These are phyloP conservation scores for Dolichallabes microphthalmus DNA, from an alignment of 2,113 vertebrate species.

Conservation along the genomic window DNA sequence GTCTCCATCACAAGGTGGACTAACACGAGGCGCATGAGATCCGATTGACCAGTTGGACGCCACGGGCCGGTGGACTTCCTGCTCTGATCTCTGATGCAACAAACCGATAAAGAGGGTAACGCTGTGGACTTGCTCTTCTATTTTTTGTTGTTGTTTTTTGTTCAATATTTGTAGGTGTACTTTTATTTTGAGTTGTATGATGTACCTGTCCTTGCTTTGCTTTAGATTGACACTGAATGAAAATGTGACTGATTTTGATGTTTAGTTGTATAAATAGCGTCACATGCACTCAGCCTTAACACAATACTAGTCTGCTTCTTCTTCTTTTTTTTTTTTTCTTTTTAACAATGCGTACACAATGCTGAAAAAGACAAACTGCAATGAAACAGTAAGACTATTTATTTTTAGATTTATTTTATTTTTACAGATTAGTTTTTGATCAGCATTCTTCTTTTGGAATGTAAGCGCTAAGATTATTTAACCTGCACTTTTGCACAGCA, in stretches of 20 bases:
- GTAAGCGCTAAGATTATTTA: background rate
- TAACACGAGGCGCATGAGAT: conserved; percentile 34
- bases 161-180: background rate
- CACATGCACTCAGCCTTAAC: background rate
- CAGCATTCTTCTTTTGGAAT: background rate
- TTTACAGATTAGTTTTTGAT: background rate
- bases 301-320: background rate
- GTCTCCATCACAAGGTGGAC: conserved; percentile 34
- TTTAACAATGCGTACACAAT: background rate
- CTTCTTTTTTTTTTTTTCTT: background rate
- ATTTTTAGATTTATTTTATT: background rate
- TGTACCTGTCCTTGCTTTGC: background rate
- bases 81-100: conserved; percentile 47
- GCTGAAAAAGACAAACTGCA: background rate
- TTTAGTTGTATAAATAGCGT: background rate
- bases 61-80: conserved; percentile 35
- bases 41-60: conserved; percentile 29
- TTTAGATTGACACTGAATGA: background rate
- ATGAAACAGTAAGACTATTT: background rate
- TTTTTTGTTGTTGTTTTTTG: background rate
- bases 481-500: background rate
- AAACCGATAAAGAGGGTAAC: conserved; percentile 46
- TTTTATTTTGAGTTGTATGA: background rate
- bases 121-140: conserved; percentile 25
- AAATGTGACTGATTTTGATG: background rate